These are phyloP conservation scores for Actenoides lindsayi DNA, from an alignment of 2,113 vertebrate genomes.

Conservation along the genomic window DNA sequence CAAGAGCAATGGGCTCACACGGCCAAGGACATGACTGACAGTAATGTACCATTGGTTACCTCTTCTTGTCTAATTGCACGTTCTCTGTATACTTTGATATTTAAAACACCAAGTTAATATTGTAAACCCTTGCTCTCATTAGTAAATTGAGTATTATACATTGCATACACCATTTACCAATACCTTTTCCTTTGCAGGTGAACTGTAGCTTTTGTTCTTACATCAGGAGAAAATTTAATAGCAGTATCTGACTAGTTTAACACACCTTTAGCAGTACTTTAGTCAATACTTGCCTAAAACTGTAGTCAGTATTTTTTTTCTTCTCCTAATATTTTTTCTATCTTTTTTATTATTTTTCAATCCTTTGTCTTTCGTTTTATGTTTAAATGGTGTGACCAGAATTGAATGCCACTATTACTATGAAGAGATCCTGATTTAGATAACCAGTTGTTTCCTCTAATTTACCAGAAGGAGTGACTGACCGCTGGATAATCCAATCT, in stretches of 20 bases:
- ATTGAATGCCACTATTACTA: background rate
- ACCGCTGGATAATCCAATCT: background rate
- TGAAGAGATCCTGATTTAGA: background rate
- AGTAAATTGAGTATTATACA: background rate
- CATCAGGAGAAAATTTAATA: background rate
- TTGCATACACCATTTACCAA: background rate
- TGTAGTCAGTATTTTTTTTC: background rate
- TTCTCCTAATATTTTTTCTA: background rate
- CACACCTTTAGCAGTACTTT: background rate
- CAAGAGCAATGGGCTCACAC: rapidly evolving
- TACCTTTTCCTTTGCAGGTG: background rate
- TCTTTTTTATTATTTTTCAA: background rate
- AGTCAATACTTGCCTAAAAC: background rate
- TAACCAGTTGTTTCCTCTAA: background rate
- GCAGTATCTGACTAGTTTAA: background rate
- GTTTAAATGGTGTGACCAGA: background rate
- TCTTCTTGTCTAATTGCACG: background rate
- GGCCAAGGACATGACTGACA: background rate
- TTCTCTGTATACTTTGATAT: background rate
- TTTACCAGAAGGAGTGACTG: background rate
- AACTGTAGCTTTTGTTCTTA: background rate
- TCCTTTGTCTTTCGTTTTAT: background rate
- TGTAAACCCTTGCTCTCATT: background rate
- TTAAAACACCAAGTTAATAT: background rate
- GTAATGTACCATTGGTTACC: rapidly evolving